Conservation (phyloP, 2,888 invertebrate species). For the Drosophila atripex region DNA sequence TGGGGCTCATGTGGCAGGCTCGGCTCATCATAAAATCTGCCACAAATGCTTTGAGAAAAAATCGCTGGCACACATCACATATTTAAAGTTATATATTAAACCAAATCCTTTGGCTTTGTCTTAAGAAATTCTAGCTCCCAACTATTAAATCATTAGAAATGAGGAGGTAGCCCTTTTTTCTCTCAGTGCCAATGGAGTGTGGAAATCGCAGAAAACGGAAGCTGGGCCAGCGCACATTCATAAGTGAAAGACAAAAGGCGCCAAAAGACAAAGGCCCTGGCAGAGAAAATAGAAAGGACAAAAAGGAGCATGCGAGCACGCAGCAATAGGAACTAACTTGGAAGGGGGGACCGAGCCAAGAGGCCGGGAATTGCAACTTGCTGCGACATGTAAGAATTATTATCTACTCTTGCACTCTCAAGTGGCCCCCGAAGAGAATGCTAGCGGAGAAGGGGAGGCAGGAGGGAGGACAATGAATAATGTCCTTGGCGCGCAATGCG, state of each 20-base stretch:
- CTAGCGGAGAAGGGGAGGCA: neutral
- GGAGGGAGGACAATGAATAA: constrained; percentile 67
- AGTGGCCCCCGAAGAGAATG: constrained; percentile 57
- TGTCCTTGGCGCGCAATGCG: constrained; percentile 73
- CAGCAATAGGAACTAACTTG: constrained; percentile 56
- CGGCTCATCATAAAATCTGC: constrained; percentile 68
- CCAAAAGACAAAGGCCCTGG: constrained; percentile 60
- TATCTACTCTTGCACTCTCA: constrained; percentile 74
- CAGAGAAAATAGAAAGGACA: constrained; percentile 22
- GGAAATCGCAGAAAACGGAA: constrained; percentile 44
- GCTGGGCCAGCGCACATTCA: constrained; percentile 73
- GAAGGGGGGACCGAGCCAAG: constrained; percentile 35
- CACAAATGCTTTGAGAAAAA: constrained; percentile 8
- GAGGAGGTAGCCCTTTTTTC: neutral
- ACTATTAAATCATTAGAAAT: neutral
- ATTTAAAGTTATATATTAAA: no score
- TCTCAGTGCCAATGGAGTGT: constrained; percentile 7
- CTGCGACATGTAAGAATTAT: constrained; percentile 73
- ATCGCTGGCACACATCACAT: neutral
- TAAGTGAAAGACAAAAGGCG: constrained; percentile 75
- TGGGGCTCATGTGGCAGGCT: constrained; percentile 63
- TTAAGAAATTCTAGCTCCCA: neutral
- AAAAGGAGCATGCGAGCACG: constrained; percentile 41
- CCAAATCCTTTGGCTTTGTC: no score
- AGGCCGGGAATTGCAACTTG: constrained; percentile 60